A percentile compares a stretch with the other conserved stretches of the same genome.
Evolutionary conservation across 2,113 vertebrate genomes (phyloP).

Genomic region (Rhinogobius similis): DNA sequence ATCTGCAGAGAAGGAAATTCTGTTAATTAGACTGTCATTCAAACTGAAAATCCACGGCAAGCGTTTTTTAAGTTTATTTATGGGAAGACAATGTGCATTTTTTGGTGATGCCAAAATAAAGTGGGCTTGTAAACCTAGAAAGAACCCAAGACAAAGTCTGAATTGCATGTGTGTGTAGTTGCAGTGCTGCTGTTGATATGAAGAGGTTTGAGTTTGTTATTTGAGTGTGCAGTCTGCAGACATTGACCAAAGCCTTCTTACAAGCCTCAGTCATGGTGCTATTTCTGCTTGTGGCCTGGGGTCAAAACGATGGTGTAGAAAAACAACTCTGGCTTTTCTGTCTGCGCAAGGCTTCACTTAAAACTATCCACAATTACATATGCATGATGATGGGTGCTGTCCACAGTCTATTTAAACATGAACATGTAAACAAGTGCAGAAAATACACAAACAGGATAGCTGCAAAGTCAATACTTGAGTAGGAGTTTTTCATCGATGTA

Average conservation of each 20-base stretch:
- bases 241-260: slow-evolving; percentile 55
- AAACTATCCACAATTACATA: slow-evolving; percentile 56
- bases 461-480: slow-evolving; percentile 21
- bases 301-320: slow-evolving; percentile 62
- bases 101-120: slow-evolving; percentile 18
- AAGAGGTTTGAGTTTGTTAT: slow-evolving; percentile 55
- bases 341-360: slow-evolving; percentile 42
- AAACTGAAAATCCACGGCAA: neutral
- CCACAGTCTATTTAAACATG: slow-evolving; percentile 56
- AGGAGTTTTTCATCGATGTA: slow-evolving; percentile 16
- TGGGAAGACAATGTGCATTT: slow-evolving; percentile 32
- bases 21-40: slow-evolving; percentile 1
- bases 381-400: slow-evolving; percentile 44
- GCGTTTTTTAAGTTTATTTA: slow-evolving; percentile 21
- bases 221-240: slow-evolving; percentile 63
- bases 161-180: slow-evolving; percentile 16
- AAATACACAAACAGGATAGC: slow-evolving; percentile 42
- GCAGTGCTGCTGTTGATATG: slow-evolving; percentile 32
- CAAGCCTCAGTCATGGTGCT: slow-evolving; percentile 53
- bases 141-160: slow-evolving; percentile 47
- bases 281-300: slow-evolving; percentile 68
- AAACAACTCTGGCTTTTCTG: slow-evolving; percentile 58
- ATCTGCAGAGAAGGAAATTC: neutral
- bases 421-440: slow-evolving; percentile 54
- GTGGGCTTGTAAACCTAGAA: slow-evolving; percentile 35